Evolutionary conservation across 2,888 invertebrate species (phyloP).

Genomic region (Melanotus villosus): DNA sequence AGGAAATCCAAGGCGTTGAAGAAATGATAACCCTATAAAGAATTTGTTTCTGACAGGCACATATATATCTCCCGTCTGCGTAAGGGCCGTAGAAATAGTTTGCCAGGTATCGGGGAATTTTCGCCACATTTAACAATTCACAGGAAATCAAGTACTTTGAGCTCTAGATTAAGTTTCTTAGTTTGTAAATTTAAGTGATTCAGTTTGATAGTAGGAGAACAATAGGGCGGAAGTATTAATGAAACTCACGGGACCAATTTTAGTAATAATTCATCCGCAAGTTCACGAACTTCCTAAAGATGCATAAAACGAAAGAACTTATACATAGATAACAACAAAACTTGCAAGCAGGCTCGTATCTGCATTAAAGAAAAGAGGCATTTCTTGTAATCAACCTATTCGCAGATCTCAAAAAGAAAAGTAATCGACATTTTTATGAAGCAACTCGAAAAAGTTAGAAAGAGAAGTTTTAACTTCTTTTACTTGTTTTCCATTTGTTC

Average conservation of each 20-base stretch:
- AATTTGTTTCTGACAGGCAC: constrained; percentile 16
- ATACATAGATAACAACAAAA: too few species aligned
- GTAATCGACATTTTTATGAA: constrained; percentile 32
- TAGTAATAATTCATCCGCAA: neutral
- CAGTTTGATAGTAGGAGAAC: neutral
- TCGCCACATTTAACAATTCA: constrained; percentile 20
- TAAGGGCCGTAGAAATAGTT: constrained; percentile 2
- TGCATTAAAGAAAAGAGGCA: too few species aligned
- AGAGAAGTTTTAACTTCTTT: constrained; percentile 36
- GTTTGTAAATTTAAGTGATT: constrained; percentile 7
- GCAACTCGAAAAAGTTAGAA: constrained; percentile 20
- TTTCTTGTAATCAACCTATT: constrained; percentile 19
- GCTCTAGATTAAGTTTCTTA: neutral
- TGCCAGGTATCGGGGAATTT: constrained; percentile 14
- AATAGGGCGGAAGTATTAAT: neutral
- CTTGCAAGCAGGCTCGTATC: too few species aligned
- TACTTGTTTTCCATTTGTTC: constrained; percentile 32
- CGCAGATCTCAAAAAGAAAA: neutral
- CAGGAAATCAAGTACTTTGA: neutral
- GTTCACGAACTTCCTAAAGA: neutral
- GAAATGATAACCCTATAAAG: constrained; percentile 20
- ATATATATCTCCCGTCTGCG: neutral
- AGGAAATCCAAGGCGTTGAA: constrained; percentile 11
- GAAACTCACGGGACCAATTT: neutral
- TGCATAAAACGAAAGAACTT: neutral